Evolutionary conservation across 2,888 invertebrate species (phyloP).

Genomic region (Pandemis cinnamomeana): DNA sequence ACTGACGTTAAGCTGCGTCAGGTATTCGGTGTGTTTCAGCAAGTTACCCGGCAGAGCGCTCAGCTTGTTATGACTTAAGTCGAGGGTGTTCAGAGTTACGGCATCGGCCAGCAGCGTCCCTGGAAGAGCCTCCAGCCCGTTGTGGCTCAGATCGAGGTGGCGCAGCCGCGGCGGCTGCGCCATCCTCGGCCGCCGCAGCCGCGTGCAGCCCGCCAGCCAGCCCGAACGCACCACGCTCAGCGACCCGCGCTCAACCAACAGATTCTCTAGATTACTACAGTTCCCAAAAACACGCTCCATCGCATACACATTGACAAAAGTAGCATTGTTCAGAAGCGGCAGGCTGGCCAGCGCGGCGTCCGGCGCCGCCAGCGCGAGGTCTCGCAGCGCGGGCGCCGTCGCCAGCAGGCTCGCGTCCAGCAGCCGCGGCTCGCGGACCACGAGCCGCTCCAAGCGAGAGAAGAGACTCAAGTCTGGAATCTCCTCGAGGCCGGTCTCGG

Average conservation of each 20-base stretch:
- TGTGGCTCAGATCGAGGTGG: not conserved
- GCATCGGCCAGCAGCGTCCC: not conserved
- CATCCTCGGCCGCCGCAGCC: not conserved
- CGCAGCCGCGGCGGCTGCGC: not conserved
- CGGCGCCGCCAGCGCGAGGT: conserved; percentile 16
- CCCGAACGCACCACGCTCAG: conserved; percentile 1
- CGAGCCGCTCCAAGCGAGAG: not conserved
- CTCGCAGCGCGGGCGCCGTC: not conserved
- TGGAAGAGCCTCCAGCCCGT: not conserved
- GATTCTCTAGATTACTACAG: conserved; percentile 10
- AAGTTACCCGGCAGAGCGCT: not conserved
- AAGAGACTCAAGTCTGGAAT: conserved; percentile 10
- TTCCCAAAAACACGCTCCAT: conserved; percentile 20
- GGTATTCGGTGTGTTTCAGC: not conserved
- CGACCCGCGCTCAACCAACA: conserved; percentile 2
- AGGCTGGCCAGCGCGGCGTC: conserved; percentile 6
- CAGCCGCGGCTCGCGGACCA: conserved; percentile 6
- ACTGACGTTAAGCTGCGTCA: conserved; percentile 3
- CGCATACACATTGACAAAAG: conserved; percentile 13
- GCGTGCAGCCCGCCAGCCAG: conserved; percentile 17
- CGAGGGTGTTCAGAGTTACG: not conserved
- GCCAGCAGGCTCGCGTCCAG: not conserved
- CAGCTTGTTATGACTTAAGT: not conserved
- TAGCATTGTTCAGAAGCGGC: not conserved
- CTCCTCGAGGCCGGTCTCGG: conserved; percentile 9